Base-by-base conservation (phyloP, 2,113 vertebrate genomes). In the Xenus cinereus region DNA sequence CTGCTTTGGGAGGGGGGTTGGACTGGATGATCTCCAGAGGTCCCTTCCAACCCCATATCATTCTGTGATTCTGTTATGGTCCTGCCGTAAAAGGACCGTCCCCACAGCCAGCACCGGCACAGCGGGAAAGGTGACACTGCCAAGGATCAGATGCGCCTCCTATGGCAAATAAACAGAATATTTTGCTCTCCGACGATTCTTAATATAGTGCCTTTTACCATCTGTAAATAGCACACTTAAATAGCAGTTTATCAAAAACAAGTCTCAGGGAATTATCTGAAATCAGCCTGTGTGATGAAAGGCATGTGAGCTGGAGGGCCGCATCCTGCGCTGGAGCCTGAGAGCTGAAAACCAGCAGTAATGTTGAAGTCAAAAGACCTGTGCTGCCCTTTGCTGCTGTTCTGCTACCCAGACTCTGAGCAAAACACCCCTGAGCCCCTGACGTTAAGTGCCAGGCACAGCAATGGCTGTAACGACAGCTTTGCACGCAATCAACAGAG, bases 101-200 rank as follows among this genome's bases (percentile, higher is more conserved):
- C 46, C 67, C 9, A 2, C 1, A 0, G 62, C 28, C 73, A 32
- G 37, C 0, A 1, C 53, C 4, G 2, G 48, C 67, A 60, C 57
- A 27, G 76, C 0, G 2, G 35, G 1, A 3, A 4, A 23, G 48
- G 63, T 56, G 85, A 60, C 0, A 0, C 57, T 90, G 82, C 66
- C 0, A 8, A 51, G 71, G 62, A 63, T 46, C 71, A 68, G 48
- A 71, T 45, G 50, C 74, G 51, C 19, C 45, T 86, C 73, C 84
- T 21, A 4, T 19, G 17, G 62, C 0, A 0, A 77, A 51, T 66
- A 64, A 85, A 48, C 27, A 35, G 76, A 82, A 7, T 39, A 5
- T n/a, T 87, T 80, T 56, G 56, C 48, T 75, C 82, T 83, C 62
- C 5, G 1, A 57, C 13, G n/a, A 39, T 30, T 76, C 78, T 75